These are phyloP conservation scores for Smittia sp. DNA, from an alignment of 2,888 invertebrate species.

Conservation along the genomic window DNA sequence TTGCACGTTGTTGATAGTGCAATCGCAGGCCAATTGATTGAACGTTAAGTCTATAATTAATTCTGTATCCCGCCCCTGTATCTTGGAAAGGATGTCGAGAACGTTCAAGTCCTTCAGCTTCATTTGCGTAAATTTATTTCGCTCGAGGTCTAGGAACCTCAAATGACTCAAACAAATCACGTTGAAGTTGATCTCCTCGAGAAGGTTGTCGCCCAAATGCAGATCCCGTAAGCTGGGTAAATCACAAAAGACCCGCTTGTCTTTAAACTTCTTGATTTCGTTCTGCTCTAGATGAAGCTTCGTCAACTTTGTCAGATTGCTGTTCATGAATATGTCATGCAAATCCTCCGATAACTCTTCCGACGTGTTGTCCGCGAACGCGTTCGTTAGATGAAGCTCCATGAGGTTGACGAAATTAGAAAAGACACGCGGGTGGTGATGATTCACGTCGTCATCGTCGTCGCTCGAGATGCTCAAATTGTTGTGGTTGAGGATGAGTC, in stretches of 20 bases:
- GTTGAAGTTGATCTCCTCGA: conserved; percentile 64
- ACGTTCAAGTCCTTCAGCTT: conserved; percentile 57
- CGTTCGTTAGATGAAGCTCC: conserved; percentile 69
- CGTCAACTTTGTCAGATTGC: conserved; percentile 62
- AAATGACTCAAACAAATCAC: conserved; percentile 64
- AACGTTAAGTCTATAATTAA: conserved; percentile 62
- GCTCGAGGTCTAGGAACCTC: conserved; percentile 66
- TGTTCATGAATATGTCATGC: conserved; percentile 69
- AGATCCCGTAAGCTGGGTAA: conserved; percentile 65
- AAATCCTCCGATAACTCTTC: conserved; percentile 63
- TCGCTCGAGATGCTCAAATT: conserved; percentile 60
- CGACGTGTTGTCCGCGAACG: conserved; percentile 65
- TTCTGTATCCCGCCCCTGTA: conserved; percentile 51
- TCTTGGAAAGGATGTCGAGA: conserved; percentile 58
- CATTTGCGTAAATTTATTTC: conserved; percentile 63
- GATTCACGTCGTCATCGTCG: conserved; percentile 56
- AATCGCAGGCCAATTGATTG: conserved; percentile 71
- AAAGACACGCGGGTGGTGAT: conserved; percentile 66
- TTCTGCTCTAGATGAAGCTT: conserved; percentile 75
- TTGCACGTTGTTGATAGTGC: conserved; percentile 60
- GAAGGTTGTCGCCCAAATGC: conserved; percentile 65
- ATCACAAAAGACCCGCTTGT: conserved; percentile 67
- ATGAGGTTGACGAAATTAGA: conserved; percentile 68
- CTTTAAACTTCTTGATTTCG: conserved; percentile 65
- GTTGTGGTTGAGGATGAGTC: conserved; percentile 70